Base-by-base conservation (phyloP, 64 coral and sea anemone species). In the Porites lutea region DNA sequence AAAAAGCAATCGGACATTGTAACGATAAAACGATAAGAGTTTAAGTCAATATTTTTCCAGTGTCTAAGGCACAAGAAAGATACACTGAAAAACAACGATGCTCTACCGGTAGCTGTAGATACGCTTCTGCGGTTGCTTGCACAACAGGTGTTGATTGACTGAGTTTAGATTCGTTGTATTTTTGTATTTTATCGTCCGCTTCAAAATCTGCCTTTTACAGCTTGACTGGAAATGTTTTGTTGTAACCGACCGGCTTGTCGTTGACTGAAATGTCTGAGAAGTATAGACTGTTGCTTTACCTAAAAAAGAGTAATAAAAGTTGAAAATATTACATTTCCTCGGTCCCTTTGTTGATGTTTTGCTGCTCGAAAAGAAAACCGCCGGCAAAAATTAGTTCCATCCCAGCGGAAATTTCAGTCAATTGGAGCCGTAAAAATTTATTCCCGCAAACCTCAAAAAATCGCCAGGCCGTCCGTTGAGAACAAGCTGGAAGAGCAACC, bases 391-490 rank as follows among this genome's bases (percentile, higher is more conserved):
- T 70, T 44, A 0, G 22, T 70, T n/a, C n/a, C n/a, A n/a, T 70
- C 22, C 3, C 22, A 65, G 12, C 62, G 18, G 62, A 65, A 10
- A 65, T 65, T 65, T 65, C 62, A 65, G 62, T 65, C 16, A 65
- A 65, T 65, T 65, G 3, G 62, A 65, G 62, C 62, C 62, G 52
- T 8, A 54, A 54, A n/a, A n/a, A n/a, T n/a, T n/a, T n/a, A n/a
- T n/a, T n/a, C n/a, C n/a, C n/a, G 64, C 64, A 66, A 66, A 66
- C 64, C 64, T 66, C 20, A 66, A 66, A 66, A 66, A 66, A 66
- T 66, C 7, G 13, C 64, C n/a, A n/a, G n/a, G n/a, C n/a, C n/a
- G n/a, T n/a, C n/a, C n/a, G n/a, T n/a, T n/a, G n/a, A n/a, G n/a
- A n/a, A n/a, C n/a, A n/a, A n/a, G n/a, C n/a, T n/a, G n/a, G n/a